Evolutionary conservation across 2,797 vertebrate species (phyloP).

Genomic region (Syngnathus rostellatus): DNA sequence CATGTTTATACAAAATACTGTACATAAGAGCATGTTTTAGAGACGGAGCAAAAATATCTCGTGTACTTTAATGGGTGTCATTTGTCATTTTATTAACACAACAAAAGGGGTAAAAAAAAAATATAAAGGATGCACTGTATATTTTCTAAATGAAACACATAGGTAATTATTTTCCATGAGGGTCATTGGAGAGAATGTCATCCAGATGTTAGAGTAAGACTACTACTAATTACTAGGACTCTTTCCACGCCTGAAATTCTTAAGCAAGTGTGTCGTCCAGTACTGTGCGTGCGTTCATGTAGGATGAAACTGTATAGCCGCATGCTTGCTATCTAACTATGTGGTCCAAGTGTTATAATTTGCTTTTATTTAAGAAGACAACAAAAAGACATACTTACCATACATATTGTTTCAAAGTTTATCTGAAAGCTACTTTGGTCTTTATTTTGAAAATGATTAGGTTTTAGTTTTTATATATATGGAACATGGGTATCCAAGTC

Average conservation of each 20-base stretch:
- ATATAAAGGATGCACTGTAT: conserved; percentile 75
- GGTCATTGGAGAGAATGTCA: conserved; percentile 72
- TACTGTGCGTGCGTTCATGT: conserved; percentile 71
- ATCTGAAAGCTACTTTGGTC: conserved; percentile 40
- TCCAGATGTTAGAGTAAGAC: conserved; percentile 60
- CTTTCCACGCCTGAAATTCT: conserved; percentile 66
- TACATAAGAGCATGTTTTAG: conserved; percentile 85
- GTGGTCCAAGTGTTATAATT: conserved; percentile 40
- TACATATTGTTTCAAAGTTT: conserved; percentile 37
- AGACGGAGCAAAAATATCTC: conserved; percentile 70
- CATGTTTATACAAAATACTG: conserved; percentile 79
- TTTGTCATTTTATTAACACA: conserved; percentile 78
- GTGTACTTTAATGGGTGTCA: conserved; percentile 74
- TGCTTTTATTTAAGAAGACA: conserved; percentile 25
- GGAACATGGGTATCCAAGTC: conserved; percentile 59
- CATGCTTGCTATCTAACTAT: conserved; percentile 72
- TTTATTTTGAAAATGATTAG: conserved; percentile 30
- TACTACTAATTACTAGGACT: conserved; percentile 37
- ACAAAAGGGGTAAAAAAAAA: conserved; percentile 34
- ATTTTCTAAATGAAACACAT: conserved; percentile 77
- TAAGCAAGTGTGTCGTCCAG: conserved; percentile 72
- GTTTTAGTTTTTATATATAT: conserved; percentile 9
- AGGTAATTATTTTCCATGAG: conserved; percentile 74
- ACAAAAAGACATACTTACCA: conserved; percentile 12
- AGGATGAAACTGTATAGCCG: conserved; percentile 71